These are phyloP conservation scores for Drosophila bunnanda DNA, from an alignment of 2,888 invertebrate genomes.

Conservation along the genomic window DNA sequence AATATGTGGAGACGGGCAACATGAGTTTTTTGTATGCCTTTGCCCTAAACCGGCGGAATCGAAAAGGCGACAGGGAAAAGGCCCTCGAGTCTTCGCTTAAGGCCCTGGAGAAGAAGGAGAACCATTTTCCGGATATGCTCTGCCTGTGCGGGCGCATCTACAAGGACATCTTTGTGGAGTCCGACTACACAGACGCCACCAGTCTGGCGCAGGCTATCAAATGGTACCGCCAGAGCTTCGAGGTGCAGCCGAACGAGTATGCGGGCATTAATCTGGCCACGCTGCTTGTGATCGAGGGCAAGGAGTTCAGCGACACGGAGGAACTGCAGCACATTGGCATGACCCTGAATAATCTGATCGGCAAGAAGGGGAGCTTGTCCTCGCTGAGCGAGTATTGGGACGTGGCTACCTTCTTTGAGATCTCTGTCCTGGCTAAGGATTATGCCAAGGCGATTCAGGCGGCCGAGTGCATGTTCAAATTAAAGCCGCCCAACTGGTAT, in stretches of 20 bases:
- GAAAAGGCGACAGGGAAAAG: constrained; percentile 96
- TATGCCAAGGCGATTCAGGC: constrained; percentile 98
- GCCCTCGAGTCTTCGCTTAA: constrained; percentile 96
- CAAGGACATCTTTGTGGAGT: constrained; percentile 98
- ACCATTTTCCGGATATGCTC: constrained; percentile 98
- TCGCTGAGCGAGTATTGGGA: constrained; percentile 99
- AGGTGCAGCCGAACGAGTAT: constrained; percentile 99
- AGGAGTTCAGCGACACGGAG: constrained; percentile 96
- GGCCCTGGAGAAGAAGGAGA: constrained; percentile 96
- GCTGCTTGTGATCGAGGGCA: constrained; percentile 97
- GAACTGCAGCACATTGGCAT: constrained; percentile 97
- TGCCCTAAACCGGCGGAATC: constrained; percentile 97
- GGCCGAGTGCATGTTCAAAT: constrained; percentile 96
- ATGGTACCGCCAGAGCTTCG: constrained; percentile 99
- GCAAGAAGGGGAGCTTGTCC: constrained; percentile 97
- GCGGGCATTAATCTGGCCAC: constrained; percentile 99
- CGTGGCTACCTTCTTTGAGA: constrained; percentile 99
- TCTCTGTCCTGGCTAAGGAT: constrained; percentile 98
- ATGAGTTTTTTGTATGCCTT: constrained; percentile 98
- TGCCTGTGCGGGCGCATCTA: constrained; percentile 99
- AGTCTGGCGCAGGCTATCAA: constrained; percentile 96
- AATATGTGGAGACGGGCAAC: constrained; percentile 94
- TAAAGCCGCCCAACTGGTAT: constrained; percentile 97
- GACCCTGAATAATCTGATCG: constrained; percentile 98
- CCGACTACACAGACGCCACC: constrained; percentile 94